Conservation (phyloP, 53 echinoderm and acorn worm genomes). For the Astropecten irregularis region DNA sequence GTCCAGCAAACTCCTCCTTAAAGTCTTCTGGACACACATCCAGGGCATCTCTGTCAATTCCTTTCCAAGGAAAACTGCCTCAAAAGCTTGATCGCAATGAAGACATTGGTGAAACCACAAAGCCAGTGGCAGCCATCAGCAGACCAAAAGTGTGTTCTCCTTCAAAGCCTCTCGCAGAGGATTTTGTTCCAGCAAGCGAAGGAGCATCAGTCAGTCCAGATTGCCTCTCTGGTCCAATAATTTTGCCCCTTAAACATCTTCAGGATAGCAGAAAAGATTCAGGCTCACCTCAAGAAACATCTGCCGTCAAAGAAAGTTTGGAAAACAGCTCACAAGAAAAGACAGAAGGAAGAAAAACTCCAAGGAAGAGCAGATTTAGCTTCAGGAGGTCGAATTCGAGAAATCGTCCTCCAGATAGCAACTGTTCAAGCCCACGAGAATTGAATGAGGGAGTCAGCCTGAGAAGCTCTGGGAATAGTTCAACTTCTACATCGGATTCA, state of each 20-base stretch:
- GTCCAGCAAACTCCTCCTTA: neutral
- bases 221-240: conserved; percentile 40
- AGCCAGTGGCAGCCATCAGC: too few species aligned
- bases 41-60: conserved; percentile 36
- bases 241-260: neutral
- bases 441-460: neutral
- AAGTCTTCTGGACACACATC: neutral
- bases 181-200: conserved; percentile 49
- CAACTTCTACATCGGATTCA: neutral
- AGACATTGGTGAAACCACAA: too few species aligned
- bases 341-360: neutral
- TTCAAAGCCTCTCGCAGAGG: too few species aligned
- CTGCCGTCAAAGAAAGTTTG: neutral
- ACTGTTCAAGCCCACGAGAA: neutral
- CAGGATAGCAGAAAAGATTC: neutral
- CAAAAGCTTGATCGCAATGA: too few species aligned
- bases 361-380: neutral
- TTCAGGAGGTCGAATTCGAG: neutral
- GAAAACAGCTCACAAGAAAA: neutral
- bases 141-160: too few species aligned
- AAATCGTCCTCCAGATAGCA: neutral
- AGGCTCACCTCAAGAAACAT: neutral
- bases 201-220: conserved; percentile 48
- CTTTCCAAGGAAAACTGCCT: conserved; percentile 21
- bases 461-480: neutral